Base-by-base conservation (phyloP, 1,140 invertebrate genomes). In the Dysdera silvatica region DNA sequence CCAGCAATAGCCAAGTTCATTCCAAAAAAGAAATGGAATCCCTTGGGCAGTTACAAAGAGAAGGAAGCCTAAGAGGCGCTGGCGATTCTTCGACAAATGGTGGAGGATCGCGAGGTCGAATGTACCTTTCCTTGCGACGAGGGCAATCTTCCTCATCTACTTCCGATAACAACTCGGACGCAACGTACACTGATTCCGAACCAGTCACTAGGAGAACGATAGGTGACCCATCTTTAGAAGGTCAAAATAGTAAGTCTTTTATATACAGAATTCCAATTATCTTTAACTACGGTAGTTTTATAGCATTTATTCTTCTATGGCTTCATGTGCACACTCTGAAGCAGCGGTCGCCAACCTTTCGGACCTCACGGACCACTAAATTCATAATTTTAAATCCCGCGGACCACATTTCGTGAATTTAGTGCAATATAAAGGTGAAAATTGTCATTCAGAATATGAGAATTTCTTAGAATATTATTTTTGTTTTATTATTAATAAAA, bases 151-250 rank as follows among this genome's bases (percentile, higher is more conserved):
- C 67, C 4, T 66, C 67, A 2, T 68, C 67, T 10, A 66, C 67
- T 6, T 68, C 67, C 16, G 67, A 68, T 37, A 68, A 68, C 37
- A 65, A 68, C 28, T 68, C 67, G 23, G 67, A 68, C 37, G 63
- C 63, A 14, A 68, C 67, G 24, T 65, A 66, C 37, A 68, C 63
- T 6, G 67, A 68, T 43, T 67, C 66, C 2, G 60, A 63, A 43
- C 66, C 61, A 37, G 58, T 63, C 6, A 47, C 60, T 12, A 43
- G 60, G n/a, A 58, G 60, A 48, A 51, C 40, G 4, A 10, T 29
- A 20, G 54, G 61, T 8, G 52, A 60, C 33, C 58, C 58, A 7
- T 54, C 60, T n/a, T 40, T 65, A 28, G 62, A 65, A 47, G 62
- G 55, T 7, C 52, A 63, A 37, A 62, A 63, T 16, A 58, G 65